Evolutionary conservation across 2,888 invertebrate species (phyloP), one percentile per base, ranked within the genome.

Genomic region (Athalia cordata): DNA sequence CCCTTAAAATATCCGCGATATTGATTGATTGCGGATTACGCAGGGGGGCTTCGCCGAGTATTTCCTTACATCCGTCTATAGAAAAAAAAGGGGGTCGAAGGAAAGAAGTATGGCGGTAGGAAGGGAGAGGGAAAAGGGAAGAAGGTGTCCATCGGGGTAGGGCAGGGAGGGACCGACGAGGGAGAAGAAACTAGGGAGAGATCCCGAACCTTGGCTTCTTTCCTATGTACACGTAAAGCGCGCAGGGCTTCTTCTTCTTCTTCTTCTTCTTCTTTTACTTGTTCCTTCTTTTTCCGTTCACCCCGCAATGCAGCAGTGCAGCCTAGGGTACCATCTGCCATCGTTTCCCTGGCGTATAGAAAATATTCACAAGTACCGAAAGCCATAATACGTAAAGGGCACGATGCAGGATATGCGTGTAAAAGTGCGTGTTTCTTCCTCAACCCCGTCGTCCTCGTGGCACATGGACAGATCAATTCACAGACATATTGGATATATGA

Each of bases 141-240:
- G 57, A 47, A 47, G 55, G n/a, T 55, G 55, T 55, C 9, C n/a
- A 55, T 11, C 55, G n/a, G n/a, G 55, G 55, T 9, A 55, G 55
- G 9, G n/a, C 9, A 55, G n/a, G n/a, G 65, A 47, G 47, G 47
- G 15, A n/a, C n/a, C 52, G 29, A 55, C 8, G 11, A 43, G 9
- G 43, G 52, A 6, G 52, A 15, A 68, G 47, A 50, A 55, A 55
- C 52, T 15, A 55, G 13, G 57, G 13, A 47, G 6, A 13, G 15
- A 66, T 72, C 72, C 59, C 52, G 72, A 72, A 59, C 72, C 72
- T 72, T 72, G 72, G 72, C 72, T 72, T 72, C 72, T 72, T 59
- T 59, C 45, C 47, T 72, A 72, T 61, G 13, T 13, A 61, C n/a
- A 61, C 61, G 7, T n/a, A 61, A 6, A 61, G 61, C 6, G 64